Evolutionary conservation across 2,888 invertebrate genomes (phyloP), one percentile per base, ranked within the genome.

Genomic region (Dascillus cervinus): DNA sequence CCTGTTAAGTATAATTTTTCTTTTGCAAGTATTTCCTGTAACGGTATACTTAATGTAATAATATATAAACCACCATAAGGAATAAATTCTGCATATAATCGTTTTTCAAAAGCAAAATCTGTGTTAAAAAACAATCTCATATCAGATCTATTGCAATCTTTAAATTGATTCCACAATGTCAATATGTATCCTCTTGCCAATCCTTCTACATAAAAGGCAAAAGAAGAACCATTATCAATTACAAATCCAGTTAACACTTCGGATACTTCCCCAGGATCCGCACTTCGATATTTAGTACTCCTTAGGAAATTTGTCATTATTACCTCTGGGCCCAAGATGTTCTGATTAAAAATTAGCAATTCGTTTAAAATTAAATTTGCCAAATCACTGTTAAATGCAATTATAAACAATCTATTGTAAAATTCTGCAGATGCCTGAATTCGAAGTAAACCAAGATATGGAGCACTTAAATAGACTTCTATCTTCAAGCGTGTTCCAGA

Each of bases 121-220:
- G 53, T 56, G 32, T 60, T 59, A 25, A 52, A 58, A 31, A 53
- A 58, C 5, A 55, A 34, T 35, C 49, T 54, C 3, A 47, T 47
- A 3, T 38, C 31, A 8, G 43, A 19, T 4, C 24, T 26, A 10
- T 27, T n/a, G 5, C 6, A 22, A 6, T 27, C 11, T 21, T 22
- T 33, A 23, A 44, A 23, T 20, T 34, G 33, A 6, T 30, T 26
- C 45, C 43, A 49, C 13, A 47, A 11, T 3, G 26, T 4, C 1
- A 23, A 26, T 14, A 47, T 21, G 11, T 29, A 32, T 10, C 37
- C 37, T 13, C 31, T 29, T 2, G 31, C 29, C 11, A 32, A 13
- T 2, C 48, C 44, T 32, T 51, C 51, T 11, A 49, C 12, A 22
- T 43, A 49, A n/a, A 51, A 37, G 8, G 38, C 25, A 21, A 24